These are phyloP conservation scores for Cerceris ruficornis DNA, from an alignment of 2,888 invertebrate species.

Conservation along the genomic window DNA sequence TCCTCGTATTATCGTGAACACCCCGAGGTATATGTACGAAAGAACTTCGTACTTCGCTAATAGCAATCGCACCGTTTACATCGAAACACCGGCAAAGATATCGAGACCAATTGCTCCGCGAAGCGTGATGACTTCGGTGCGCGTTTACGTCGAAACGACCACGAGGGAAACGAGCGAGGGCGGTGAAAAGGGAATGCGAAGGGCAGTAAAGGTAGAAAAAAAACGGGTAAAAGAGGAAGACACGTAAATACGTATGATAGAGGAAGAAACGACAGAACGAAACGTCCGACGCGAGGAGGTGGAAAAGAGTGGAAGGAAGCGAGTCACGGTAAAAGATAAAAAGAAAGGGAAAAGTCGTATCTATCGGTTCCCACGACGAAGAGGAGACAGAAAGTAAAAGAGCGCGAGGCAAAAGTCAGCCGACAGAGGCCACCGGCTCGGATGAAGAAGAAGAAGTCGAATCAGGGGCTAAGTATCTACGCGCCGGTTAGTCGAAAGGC, in stretches of 20 bases:
- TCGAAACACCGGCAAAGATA: slow-evolving; percentile 16
- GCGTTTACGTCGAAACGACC: not conserved
- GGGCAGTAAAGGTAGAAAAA: not conserved
- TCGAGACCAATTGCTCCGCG: slow-evolving; percentile 29
- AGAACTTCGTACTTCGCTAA: not conserved
- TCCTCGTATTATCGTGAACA: not conserved
- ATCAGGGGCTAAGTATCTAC: slow-evolving; percentile 43
- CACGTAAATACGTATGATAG: not conserved
- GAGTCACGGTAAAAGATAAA: slow-evolving; percentile 11
- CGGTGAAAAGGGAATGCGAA: not conserved
- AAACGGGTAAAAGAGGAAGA: not conserved
- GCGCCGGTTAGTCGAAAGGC: slow-evolving; percentile 59
- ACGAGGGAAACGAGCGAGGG: not conserved
- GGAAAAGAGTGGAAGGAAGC: not conserved
- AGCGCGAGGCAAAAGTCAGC: slow-evolving; percentile 34
- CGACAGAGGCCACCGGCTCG: slow-evolving; percentile 28
- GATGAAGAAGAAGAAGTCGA: slow-evolving; percentile 41
- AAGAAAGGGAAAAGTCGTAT: slow-evolving; percentile 9
- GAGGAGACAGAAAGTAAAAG: slow-evolving; percentile 38
- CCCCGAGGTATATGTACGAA: not conserved
- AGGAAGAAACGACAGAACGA: not conserved
- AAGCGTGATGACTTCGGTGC: slow-evolving; percentile 17
- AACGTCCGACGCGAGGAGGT: not conserved
- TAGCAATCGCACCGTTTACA: slow-evolving; percentile 13
- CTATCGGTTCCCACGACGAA: slow-evolving; percentile 36